These are phyloP conservation scores for Eudasyphora cyanicolor DNA, from an alignment of 2,888 invertebrate species.

Conservation along the genomic window DNA sequence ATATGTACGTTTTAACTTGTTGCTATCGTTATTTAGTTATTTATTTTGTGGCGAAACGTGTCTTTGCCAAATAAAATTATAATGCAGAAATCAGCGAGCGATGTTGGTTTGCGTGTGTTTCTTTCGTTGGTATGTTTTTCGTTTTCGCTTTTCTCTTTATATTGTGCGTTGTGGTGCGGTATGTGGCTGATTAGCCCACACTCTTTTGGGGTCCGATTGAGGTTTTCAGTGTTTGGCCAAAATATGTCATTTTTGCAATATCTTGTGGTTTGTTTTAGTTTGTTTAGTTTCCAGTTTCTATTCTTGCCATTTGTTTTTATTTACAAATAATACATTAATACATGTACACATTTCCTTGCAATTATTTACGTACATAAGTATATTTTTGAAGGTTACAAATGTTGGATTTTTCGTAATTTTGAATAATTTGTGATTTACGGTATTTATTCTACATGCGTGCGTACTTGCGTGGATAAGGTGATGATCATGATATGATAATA, in stretches of 20 bases:
- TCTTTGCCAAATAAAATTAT: conserved; percentile 4
- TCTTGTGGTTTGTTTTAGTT: not conserved
- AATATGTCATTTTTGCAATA: not conserved
- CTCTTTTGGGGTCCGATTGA: not conserved
- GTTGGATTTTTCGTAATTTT: conserved; percentile 17
- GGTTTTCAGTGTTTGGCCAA: not conserved
- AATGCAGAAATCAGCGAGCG: not conserved
- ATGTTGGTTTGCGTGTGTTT: not conserved
- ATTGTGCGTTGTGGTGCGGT: too few species aligned
- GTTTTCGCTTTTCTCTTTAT: not conserved
- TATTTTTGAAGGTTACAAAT: conserved; percentile 38
- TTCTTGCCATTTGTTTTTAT: not conserved
- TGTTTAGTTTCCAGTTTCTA: not conserved
- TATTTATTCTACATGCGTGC: conserved; percentile 29
- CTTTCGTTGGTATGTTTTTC: too few species aligned
- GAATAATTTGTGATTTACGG: not conserved
- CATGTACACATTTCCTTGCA: conserved; percentile 35
- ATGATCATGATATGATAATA: too few species aligned
- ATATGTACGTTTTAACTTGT: conserved; percentile 40
- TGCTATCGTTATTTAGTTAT: too few species aligned
- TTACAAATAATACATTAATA: too few species aligned
- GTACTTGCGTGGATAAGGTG: too few species aligned
- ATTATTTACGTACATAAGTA: conserved; percentile 8
- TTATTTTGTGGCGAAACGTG: not conserved
- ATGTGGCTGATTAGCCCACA: not conserved